These are phyloP conservation scores for Lutjanus erythropterus DNA, from an alignment of 2,113 vertebrate species.

Conservation along the genomic window DNA sequence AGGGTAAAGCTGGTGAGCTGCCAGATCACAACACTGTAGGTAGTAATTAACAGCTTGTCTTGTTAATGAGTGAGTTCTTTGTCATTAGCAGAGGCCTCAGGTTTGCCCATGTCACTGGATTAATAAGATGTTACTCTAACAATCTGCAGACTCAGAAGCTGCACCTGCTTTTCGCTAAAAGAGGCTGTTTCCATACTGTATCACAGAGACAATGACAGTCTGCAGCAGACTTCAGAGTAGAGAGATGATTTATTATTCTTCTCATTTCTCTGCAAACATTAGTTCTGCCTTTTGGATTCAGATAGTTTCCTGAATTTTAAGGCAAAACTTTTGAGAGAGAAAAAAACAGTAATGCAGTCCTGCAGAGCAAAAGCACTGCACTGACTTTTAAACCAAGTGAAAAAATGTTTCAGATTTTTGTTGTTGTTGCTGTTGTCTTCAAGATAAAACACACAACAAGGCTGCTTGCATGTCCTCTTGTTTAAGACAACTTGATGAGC, in stretches of 20 bases:
- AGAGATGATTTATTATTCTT: neutral
- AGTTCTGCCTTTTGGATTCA: neutral
- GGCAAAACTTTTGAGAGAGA: too few species aligned
- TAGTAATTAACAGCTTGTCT: constrained; percentile 10
- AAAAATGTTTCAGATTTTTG: neutral
- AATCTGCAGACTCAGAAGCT: constrained; percentile 3
- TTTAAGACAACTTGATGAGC: neutral
- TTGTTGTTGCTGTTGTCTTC: too few species aligned
- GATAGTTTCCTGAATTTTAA: neutral
- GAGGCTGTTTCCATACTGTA: neutral
- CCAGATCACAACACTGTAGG: neutral
- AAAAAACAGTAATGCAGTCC: neutral
- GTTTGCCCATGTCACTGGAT: neutral
- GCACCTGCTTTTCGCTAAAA: neutral
- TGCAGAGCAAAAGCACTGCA: too few species aligned
- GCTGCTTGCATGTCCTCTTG: neutral
- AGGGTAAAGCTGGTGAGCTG: neutral
- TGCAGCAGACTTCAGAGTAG: neutral
- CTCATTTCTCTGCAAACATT: constrained; percentile 7
- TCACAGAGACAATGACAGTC: neutral
- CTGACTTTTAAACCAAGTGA: neutral
- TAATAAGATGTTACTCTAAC: constrained; percentile 14
- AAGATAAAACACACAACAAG: too few species aligned
- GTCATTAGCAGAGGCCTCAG: constrained; percentile 14
- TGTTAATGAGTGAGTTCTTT: neutral